These are phyloP conservation scores for Turnix velox DNA, from an alignment of 2,113 vertebrate genomes.

Conservation along the genomic window DNA sequence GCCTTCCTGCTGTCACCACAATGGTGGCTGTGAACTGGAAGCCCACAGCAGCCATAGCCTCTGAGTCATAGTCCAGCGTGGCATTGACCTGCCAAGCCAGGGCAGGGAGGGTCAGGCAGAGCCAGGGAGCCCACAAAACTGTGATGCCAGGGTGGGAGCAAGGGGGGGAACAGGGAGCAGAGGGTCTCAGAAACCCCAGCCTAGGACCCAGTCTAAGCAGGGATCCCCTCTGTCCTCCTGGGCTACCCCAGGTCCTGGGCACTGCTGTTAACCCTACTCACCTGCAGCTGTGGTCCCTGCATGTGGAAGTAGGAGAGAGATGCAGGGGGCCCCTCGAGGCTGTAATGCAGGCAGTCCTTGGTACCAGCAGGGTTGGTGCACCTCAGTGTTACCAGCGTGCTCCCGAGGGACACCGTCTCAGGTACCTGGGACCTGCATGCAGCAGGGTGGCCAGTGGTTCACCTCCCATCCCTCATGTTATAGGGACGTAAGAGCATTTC, in stretches of 20 bases:
- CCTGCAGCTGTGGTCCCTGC: slow-evolving; percentile 54
- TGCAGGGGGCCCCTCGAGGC: not conserved
- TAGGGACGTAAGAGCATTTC: not conserved
- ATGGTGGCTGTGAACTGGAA: slow-evolving; percentile 66
- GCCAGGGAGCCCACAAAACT: not conserved
- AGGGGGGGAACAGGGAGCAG: fast-evolving
- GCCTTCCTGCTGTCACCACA: slow-evolving; percentile 56
- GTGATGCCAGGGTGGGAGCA: fast-evolving
- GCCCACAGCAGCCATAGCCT: not conserved
- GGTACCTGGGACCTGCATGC: slow-evolving; percentile 65
- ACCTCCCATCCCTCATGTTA: fast-evolving
- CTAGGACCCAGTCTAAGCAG: not conserved
- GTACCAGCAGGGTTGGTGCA: slow-evolving; percentile 10
- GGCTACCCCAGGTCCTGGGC: fast-evolving
- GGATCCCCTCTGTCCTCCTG: not conserved
- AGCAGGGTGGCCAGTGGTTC: fast-evolving
- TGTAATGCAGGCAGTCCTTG: slow-evolving; percentile 20
- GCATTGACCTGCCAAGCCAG: slow-evolving; percentile 39
- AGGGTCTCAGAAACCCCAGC: not conserved
- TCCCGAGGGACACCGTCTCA: slow-evolving; percentile 14
- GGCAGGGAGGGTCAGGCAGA: not conserved
- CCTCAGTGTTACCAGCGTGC: slow-evolving; percentile 24
- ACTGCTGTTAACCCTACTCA: not conserved
- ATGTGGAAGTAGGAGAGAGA: slow-evolving; percentile 43
- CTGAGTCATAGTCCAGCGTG: slow-evolving; percentile 56